Evolutionary conservation across 23 tunicate species (phyloP), one percentile per base, ranked within the genome.

Genomic region (Styela plicata): DNA sequence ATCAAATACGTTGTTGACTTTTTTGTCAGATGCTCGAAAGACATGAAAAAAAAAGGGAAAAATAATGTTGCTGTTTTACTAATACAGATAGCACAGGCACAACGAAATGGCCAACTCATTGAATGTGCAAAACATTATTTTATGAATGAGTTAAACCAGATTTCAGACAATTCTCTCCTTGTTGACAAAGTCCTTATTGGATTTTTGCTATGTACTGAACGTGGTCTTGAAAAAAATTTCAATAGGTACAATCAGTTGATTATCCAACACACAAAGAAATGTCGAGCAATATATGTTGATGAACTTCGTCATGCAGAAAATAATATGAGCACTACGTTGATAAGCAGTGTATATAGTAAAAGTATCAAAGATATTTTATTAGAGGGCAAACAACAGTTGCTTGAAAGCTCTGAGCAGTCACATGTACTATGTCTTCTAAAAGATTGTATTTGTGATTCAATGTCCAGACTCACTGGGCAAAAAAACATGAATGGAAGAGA

Each of bases 1-100:
- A 57, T 82, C 0, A 52, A 44, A 74, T 63, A 70, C 34, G 31
- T 87, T 27, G 85, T 80, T 52, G 63, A 57, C 22, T 87, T 87
- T 67, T 82, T 87, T 74, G 32, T 73, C 31, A 82, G 36, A 61
- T 18, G 71, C 17, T 27, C 29, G 85, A 73, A 57, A 13, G 63
- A 74, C 73, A 27, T 66, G 20, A 33, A 76, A 22, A 10, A 31
- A 24, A 16, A 82, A 23, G 17, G 17, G 28, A 52, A 44, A 44
- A 7, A 44, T 5, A 24, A 74, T 30, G 34, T 82, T 44, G 25
- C 65, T 36, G 36, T 82, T 27, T 57, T 87, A 53, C 79, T 87
- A 44, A 76, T 87, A 74, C 91, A 87, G 52, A 81, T 85, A 52
- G 74, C 91, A 2, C 83, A 87, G 27, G 87, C 80, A 10, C 80